A percentile compares a stretch with the other conserved stretches of the same genome.
These are phyloP conservation scores for Cynoglossus semilaevis DNA, from an alignment of 2,113 vertebrate genomes.

Conservation along the genomic window DNA sequence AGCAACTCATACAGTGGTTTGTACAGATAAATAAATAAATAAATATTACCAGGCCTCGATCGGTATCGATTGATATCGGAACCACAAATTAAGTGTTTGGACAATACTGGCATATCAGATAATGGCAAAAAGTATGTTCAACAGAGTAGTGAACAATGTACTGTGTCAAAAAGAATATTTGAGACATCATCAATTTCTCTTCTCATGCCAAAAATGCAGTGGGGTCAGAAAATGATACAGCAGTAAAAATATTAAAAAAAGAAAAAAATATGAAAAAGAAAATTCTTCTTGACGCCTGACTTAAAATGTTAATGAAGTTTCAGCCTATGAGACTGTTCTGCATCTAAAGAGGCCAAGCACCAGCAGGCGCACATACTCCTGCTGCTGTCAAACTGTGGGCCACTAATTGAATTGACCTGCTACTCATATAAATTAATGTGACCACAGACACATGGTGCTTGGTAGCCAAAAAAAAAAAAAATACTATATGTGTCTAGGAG, in stretches of 20 bases:
- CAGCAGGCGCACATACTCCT: constrained; percentile 4
- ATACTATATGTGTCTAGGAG: too few species aligned
- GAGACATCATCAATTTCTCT: neutral
- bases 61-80: too few species aligned
- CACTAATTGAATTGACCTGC: constrained; percentile 38
- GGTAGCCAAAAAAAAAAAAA: neutral
- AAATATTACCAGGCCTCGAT: too few species aligned
- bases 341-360: constrained; percentile 33
- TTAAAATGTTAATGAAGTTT: constrained; percentile 59
- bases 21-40: too few species aligned
- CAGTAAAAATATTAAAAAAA: constrained; percentile 4
- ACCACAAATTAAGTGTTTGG: too few species aligned
- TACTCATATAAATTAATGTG: constrained; percentile 42
- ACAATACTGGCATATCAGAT: too few species aligned
- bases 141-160: constrained; percentile 3
- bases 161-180: neutral
- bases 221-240: neutral
- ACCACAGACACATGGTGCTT: constrained; percentile 25
- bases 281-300: constrained; percentile 20
- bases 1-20: too few species aligned
- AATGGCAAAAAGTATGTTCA: too few species aligned
- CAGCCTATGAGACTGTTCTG: constrained; percentile 47
- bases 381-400: constrained; percentile 21
- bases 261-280: constrained; percentile 9
- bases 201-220: neutral